These are phyloP conservation scores for Callospermophilus lateralis DNA, from an alignment of 2,113 vertebrate genomes.

Conservation along the genomic window DNA sequence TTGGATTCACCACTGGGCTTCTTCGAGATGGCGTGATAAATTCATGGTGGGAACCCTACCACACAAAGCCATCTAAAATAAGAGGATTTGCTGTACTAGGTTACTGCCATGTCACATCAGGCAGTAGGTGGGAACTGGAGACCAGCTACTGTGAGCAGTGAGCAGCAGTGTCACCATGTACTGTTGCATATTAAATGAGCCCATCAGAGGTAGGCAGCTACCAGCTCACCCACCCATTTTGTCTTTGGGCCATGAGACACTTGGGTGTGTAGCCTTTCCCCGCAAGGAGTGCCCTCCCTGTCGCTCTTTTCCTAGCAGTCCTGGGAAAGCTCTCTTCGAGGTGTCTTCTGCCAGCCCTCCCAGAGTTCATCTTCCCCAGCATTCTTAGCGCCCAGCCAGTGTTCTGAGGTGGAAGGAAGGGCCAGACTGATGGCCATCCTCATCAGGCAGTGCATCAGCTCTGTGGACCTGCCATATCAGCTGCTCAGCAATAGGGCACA, in stretches of 20 bases:
- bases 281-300: too few species aligned
- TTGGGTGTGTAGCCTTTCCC: neutral
- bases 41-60: rapidly evolving
- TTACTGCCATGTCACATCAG: neutral
- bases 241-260: rapidly evolving
- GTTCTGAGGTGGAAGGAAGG: neutral
- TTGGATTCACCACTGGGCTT: neutral
- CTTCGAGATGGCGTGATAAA: neutral
- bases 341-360: neutral
- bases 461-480: rapidly evolving
- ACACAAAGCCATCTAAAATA: neutral
- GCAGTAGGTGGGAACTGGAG: neutral
- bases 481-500: rapidly evolving
- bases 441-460: neutral
- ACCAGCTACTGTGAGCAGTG: neutral
- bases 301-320: rapidly evolving
- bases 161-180: neutral
- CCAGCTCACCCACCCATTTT: rapidly evolving
- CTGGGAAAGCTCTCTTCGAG: neutral
- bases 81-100: neutral
- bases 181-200: neutral
- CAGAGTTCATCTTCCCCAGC: neutral
- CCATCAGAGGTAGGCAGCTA: neutral
- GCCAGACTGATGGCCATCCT: too few species aligned
- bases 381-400: neutral